Conservation (phyloP, 1,140 invertebrate genomes). For the Drosophila murphyi region DNA sequence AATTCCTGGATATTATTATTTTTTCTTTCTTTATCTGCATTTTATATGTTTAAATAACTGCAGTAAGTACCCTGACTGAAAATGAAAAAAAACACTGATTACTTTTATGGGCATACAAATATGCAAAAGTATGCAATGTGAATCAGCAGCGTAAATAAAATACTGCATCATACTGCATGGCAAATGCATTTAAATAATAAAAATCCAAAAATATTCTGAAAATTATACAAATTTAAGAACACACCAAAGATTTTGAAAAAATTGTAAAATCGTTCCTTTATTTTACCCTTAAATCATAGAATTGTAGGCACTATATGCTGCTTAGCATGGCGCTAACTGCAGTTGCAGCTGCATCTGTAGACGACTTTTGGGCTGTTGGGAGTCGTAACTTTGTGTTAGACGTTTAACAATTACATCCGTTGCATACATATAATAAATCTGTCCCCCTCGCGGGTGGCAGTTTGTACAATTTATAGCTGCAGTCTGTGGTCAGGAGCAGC, state of each 20-base stretch:
- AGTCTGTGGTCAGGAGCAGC: conserved; percentile 21
- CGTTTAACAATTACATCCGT: conserved; percentile 27
- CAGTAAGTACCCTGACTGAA: not conserved
- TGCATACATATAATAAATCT: conserved; percentile 53
- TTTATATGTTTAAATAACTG: too few relatives aligned
- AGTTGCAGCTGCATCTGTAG: conserved; percentile 14
- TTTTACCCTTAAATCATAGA: conserved; percentile 69
- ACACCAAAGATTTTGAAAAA: conserved; percentile 43
- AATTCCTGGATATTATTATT: not conserved
- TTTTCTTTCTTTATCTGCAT: not conserved
- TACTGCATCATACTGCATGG: not conserved
- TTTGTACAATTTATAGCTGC: conserved; percentile 66
- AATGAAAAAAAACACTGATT: not conserved
- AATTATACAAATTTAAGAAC: not conserved
- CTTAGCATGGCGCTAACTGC: conserved; percentile 45
- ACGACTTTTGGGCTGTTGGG: not conserved
- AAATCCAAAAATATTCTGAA: not conserved
- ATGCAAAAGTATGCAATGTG: not conserved
- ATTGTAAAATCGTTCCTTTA: conserved; percentile 79
- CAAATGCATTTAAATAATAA: not conserved
- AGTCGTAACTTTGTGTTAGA: conserved; percentile 11
- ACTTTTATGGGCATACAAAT: not conserved
- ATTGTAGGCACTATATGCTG: conserved; percentile 73
- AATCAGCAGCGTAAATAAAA: not conserved
- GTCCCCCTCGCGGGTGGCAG: conserved; percentile 24